Evolutionary conservation across 2,113 vertebrate genomes (phyloP), one percentile per base, ranked within the genome.

Genomic region (Climacteris rufus): DNA sequence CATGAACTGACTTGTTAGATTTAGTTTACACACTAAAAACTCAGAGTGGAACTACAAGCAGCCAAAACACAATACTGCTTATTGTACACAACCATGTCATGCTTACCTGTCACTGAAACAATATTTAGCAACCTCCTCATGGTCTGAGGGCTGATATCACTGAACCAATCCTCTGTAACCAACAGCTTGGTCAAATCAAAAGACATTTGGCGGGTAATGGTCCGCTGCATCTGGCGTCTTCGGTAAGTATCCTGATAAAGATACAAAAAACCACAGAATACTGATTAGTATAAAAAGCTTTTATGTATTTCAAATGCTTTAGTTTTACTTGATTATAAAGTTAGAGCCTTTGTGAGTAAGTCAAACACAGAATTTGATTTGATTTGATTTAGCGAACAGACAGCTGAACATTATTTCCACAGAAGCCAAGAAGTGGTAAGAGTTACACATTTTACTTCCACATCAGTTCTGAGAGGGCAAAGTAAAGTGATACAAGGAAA

Each of bases 91-190:
- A 64, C 23, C 15, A 9, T 3, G 11, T 8, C 52, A 64, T 9
- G 7, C 82, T 86, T 82, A 99, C 99, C 99, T 71, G 99, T 99
- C 92, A 99, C 99, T 79, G 99, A 99, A 91, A 99, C 99, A 61
- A 99, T 99, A 96, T 99, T 99, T 53, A 99, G 98, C 60, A 99
- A 97, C 89, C 99, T 98, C 91, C 99, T 98, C 99, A 99, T 99
- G 56, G 99, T 99, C 97, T 99, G 99, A 25, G 99, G 99, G 79
- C 99, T 99, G 97, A 99, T 99, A 96, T 99, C 99, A 87, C 99
- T 99, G 97, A 99, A 99, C 99, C 99, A 99, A 96, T 99, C 99
- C 94, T 99, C 99, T 0, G 99, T 99, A 74, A 99, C 98, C 96
- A 99, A 97, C 88, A 99, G 97, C 92, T 99, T 99, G 42, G 99